Evolutionary conservation across 35 echinoderm and acorn worm genomes (phyloP).

Genomic region (Heliocidaris erythrogramma): DNA sequence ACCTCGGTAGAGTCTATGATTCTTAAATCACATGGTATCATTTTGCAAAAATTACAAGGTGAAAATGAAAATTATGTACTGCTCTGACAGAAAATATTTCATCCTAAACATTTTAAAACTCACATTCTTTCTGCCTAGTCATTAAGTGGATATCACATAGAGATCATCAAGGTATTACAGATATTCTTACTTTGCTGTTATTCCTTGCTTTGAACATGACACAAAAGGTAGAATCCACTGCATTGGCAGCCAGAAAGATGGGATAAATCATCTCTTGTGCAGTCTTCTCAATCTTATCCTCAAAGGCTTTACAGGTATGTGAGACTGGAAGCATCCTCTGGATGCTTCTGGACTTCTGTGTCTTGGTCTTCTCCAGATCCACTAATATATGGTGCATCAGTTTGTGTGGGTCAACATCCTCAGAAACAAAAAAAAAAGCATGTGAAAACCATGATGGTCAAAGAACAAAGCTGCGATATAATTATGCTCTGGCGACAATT

Average conservation of each 20-base stretch:
- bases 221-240: conserved; percentile 55
- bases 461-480: too few species aligned
- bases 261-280: conserved; percentile 63
- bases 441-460: neutral
- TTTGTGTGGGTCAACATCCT: conserved; percentile 61
- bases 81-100: too few species aligned
- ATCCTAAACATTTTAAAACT: too few species aligned
- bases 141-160: neutral
- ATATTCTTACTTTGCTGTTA: conserved; percentile 55
- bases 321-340: conserved; percentile 75
- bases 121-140: too few species aligned
- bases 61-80: too few species aligned
- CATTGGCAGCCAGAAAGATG: conserved; percentile 62
- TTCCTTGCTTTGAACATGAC: conserved; percentile 76
- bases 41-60: too few species aligned
- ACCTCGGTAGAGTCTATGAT: too few species aligned
- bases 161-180: neutral
- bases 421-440: neutral
- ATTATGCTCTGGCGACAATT: too few species aligned
- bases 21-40: too few species aligned
- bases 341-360: conserved; percentile 61
- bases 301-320: conserved; percentile 64
- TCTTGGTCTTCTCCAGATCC: conserved; percentile 60
- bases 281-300: conserved; percentile 71
- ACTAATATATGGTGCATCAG: conserved; percentile 66